Base-by-base conservation (phyloP, 2,113 vertebrate species). In the Hiodon alosoides region DNA sequence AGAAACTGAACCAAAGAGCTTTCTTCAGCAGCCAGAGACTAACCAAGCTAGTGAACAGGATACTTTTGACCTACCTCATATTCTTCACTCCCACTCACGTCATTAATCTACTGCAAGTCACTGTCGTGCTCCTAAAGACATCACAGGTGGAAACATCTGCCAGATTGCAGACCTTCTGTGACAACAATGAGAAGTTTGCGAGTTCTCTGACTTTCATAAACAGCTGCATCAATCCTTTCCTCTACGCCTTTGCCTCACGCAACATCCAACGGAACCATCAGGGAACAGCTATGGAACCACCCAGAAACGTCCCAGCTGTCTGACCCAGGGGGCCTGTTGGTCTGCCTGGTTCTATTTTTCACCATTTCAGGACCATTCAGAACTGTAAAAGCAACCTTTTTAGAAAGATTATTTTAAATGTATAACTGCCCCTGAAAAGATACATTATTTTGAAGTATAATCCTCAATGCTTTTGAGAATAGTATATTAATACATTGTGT, bases 11-110 rank as follows among this genome's bases (percentile, higher is more conserved):
- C n/a, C 59, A 60, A 14, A 60, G 10, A 4, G 9, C 59, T 17
- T 64, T 64, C 61, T 64, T 64, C 61, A 64, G 16, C 1, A 9
- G 16, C 16, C 14, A 64, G 5, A 16, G 61, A 8, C 5, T 17
- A 17, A 64, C 61, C 61, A 64, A 17, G 16, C 13, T 64, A 17
- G 61, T 64, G 61, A 64, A n/a, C 61, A 64, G n/a, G 3, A 64
- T 64, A 4, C n/a, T 89, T 52, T 67, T 82, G 9, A 79, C 77
- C 0, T 90, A 89, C 78, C 72, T 83, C 62, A 54, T 89, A 0
- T 88, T 85, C 72, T 90, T 86, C 85, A 59, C 87, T 10, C 87
- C 89, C n/a, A 83, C 87, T 65, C 87, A 90, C n/a, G 0, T 84
- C 14, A 79, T 87, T 7, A 90, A 90, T 58, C 11, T 85, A 57